Evolutionary conservation across 2,888 invertebrate species (phyloP).

Genomic region (Buathra laborator): DNA sequence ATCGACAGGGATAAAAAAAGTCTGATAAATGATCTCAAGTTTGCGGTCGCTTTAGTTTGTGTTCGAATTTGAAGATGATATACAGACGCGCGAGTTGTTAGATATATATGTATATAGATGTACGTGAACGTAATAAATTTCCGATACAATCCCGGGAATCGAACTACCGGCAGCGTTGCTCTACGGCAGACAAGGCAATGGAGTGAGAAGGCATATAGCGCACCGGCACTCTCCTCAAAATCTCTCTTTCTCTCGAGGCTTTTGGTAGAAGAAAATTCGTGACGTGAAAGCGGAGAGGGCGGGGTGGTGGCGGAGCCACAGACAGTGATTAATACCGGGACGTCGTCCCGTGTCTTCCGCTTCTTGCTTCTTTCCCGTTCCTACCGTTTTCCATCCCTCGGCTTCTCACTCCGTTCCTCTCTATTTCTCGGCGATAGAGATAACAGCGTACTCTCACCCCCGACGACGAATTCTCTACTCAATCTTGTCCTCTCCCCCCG

Average conservation of each 20-base stretch:
- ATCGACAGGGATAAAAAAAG: background rate
- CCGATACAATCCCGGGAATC: constrained; percentile 70
- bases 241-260: constrained; percentile 28
- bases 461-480: constrained; percentile 63
- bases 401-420: constrained; percentile 38
- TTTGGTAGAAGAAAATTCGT: constrained; percentile 73
- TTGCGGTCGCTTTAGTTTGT: background rate
- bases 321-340: constrained; percentile 84
- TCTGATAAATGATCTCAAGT: background rate
- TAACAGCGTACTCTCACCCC: constrained; percentile 44
- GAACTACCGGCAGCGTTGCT: constrained; percentile 64
- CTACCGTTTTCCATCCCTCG: constrained; percentile 66
- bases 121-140: constrained; percentile 65
- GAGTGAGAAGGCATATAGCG: constrained; percentile 53
- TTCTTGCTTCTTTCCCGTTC: constrained; percentile 74
- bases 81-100: background rate
- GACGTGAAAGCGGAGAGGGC: constrained; percentile 71
- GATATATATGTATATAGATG: constrained; percentile 18
- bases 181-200: constrained; percentile 57
- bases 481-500: constrained; percentile 61
- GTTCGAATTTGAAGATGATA: constrained; percentile 9
- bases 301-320: constrained; percentile 67
- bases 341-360: constrained; percentile 82
- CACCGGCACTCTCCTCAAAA: constrained; percentile 44
- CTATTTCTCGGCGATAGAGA: constrained; percentile 1